Percentiles rank a stretch among this genome's conserved stretches.
phyloP scores from a whole-genome alignment of 1,140 invertebrate species.

The Magallana angulata region DNA sequence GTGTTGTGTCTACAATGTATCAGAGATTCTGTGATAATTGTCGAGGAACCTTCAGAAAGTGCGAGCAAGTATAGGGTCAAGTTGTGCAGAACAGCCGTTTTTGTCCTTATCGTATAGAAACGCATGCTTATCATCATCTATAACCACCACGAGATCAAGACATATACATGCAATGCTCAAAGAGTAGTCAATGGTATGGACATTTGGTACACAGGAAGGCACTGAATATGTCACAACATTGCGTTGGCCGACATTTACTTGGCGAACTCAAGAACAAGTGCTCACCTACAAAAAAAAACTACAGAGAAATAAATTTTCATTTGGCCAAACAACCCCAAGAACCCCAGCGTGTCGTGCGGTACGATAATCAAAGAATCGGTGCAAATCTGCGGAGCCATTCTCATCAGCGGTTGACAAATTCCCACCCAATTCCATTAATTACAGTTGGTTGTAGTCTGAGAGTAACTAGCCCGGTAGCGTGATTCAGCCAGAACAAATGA shows the following conservation, averaged over 20 bases:
- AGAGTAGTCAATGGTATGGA: neutral
- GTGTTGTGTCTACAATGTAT: too few relatives aligned
- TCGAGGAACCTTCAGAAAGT: neutral
- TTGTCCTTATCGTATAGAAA: neutral
- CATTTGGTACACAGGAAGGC: neutral
- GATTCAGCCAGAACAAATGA: neutral
- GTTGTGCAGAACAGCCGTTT: neutral
- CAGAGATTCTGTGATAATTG: too few relatives aligned
- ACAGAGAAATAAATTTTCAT: neutral
- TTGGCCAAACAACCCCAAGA: neutral
- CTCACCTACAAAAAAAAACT: too few relatives aligned
- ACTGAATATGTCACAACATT: conserved; percentile 2
- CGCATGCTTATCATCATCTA: neutral
- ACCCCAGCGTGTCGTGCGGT: neutral
- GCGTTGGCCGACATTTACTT: conserved; percentile 4
- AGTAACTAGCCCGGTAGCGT: neutral
- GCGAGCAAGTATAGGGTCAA: neutral
- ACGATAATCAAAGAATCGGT: neutral
- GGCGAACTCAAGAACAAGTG: neutral
- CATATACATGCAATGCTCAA: neutral
- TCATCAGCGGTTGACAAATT: neutral
- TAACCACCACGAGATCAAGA: conserved; percentile 2
- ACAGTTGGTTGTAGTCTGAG: neutral
- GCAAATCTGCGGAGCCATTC: neutral
- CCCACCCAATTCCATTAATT: conserved; percentile 10